Evolutionary conservation across 1,140 invertebrate genomes (phyloP).

Genomic region (Drosophila neocordata): DNA sequence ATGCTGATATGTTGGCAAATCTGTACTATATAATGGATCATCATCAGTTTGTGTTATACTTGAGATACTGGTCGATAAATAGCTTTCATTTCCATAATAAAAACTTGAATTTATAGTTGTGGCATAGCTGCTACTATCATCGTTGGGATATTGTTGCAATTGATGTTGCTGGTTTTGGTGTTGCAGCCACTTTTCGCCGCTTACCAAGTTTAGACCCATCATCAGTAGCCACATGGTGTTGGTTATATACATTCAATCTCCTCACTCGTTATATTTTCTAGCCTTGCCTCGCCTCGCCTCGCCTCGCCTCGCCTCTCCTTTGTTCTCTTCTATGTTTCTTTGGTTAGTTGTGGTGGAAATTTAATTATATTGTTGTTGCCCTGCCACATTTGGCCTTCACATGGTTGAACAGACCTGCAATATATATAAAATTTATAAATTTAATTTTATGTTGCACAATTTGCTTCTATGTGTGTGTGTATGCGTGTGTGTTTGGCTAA

Average conservation of each 20-base stretch:
- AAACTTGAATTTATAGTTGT: slow-evolving; percentile 14
- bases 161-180: slow-evolving; percentile 17
- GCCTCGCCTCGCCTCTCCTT: not conserved
- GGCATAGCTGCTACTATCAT: slow-evolving; percentile 44
- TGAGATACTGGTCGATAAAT: slow-evolving; percentile 4
- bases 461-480: not conserved
- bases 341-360: not conserved
- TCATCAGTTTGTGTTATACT: slow-evolving; percentile 35
- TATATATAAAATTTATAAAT: slow-evolving; percentile 26
- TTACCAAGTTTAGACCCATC: slow-evolving; percentile 38
- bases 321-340: not conserved
- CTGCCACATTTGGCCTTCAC: slow-evolving; percentile 7
- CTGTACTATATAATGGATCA: slow-evolving; percentile 41
- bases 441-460: slow-evolving; percentile 26
- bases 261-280: not conserved
- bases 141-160: slow-evolving; percentile 19
- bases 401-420: slow-evolving; percentile 27
- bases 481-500: slow-evolving; percentile 7
- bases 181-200: slow-evolving; percentile 9
- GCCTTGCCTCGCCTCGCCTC: not conserved
- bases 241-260: not conserved
- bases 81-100: slow-evolving; percentile 14
- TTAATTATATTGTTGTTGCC: slow-evolving; percentile 36
- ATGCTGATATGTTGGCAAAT: slow-evolving; percentile 66
- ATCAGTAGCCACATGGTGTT: slow-evolving; percentile 55